Evolutionary conservation across 2,888 invertebrate genomes (phyloP), one percentile per base, ranked within the genome.

Genomic region (Habrosyne pyritoides): DNA sequence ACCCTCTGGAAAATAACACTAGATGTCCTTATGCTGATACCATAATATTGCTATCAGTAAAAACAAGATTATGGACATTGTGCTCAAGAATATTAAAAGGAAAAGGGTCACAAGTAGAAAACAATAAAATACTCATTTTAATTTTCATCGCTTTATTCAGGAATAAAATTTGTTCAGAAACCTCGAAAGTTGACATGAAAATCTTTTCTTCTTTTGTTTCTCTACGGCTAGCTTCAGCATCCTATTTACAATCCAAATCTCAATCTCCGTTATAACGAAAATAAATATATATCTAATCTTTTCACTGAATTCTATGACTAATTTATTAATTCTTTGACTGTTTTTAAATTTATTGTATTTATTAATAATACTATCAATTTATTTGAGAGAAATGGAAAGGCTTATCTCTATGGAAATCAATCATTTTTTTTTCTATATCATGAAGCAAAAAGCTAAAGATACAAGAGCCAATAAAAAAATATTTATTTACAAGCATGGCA

Each of bases 161-260:
- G 86, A 88, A 87, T 90, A 84, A 83, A 89, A 86, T 89, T 77
- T 87, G 83, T 78, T 75, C 66, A 73, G 75, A 81, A 78, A 83
- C 79, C 68, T 78, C 53, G 81, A 83, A 55, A 63, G 66, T 28
- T 47, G 54, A 58, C 55, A 55, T 53, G 53, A 59, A 60, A 56
- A 50, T 42, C 53, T 53, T 55, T 47, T 53, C 56, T 53, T 33
- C 57, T 54, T 53, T 50, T 22, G 33, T 33, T 33, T 33, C n/a
- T n/a, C 50, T 28, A 50, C 28, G 8, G 42, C 50, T 50, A 48
- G 22, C 48, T 48, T 21, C 18, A 18, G 49, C 28, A n/a, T 18
- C 18, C 28, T 28, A 28, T 48, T 4, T 10, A 26, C 24, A 8
- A 22, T 42, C 18, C 42, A 12, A n/a, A 18, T 42, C 42, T 42